Conservation (phyloP, 2,888 invertebrate genomes). For the Emmelina monodactyla region DNA sequence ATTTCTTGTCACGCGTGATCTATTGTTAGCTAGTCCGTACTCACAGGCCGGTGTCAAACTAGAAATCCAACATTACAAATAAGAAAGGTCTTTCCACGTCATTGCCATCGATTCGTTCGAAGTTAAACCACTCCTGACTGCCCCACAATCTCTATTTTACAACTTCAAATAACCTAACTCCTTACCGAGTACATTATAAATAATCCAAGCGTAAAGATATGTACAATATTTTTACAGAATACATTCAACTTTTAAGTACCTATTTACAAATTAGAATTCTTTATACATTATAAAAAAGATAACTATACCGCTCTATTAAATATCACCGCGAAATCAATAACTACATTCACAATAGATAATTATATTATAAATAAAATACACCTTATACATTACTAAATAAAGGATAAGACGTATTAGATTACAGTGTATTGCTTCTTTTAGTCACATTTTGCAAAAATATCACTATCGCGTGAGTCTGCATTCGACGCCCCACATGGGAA, state of each 20-base stretch:
- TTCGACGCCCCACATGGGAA: no score
- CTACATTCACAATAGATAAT: constrained; percentile 63
- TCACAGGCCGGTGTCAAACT: neutral
- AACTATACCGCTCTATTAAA: constrained; percentile 56
- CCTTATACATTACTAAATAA: constrained; percentile 55
- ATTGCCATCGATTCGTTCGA: constrained; percentile 11
- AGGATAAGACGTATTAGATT: constrained; percentile 70
- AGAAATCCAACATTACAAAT: neutral
- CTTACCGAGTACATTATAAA: constrained; percentile 55
- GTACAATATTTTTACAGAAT: constrained; percentile 65
- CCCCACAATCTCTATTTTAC: constrained; percentile 26
- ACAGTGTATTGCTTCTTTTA: constrained; percentile 80
- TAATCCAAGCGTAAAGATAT: constrained; percentile 65
- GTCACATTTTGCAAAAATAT: constrained; percentile 76
- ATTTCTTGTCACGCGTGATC: neutral
- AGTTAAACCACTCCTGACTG: constrained; percentile 7
- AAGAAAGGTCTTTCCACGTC: neutral
- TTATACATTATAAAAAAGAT: constrained; percentile 65
- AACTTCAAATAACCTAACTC: constrained; percentile 34
- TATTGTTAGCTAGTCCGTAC: neutral
- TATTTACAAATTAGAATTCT: constrained; percentile 66
- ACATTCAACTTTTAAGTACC: constrained; percentile 58
- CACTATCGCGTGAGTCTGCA: constrained; percentile 48
- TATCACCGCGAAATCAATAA: constrained; percentile 64
- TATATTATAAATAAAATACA: constrained; percentile 53